Evolutionary conservation across 2,797 vertebrate species (phyloP).

Genomic region (Garrulus glandarius): DNA sequence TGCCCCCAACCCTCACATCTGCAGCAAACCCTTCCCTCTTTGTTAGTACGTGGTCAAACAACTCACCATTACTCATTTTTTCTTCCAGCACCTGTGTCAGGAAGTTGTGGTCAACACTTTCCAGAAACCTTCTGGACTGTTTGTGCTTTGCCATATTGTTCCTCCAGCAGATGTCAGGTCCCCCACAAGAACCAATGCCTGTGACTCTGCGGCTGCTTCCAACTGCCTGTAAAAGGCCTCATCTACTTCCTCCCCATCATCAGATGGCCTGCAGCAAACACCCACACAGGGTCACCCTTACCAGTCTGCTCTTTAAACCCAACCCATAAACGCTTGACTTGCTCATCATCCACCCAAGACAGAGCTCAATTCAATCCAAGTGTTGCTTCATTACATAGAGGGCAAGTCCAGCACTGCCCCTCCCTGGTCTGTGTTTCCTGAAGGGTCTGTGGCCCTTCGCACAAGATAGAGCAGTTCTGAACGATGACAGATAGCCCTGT

Average conservation of each 20-base stretch:
- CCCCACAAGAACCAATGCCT: not conserved
- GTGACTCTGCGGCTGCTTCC: not conserved
- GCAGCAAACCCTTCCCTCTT: not conserved
- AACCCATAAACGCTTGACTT: not conserved
- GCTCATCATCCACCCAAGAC: not conserved
- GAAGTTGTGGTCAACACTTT: not conserved
- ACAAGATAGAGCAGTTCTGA: not conserved
- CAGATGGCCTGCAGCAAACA: not conserved
- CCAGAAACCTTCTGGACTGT: not conserved
- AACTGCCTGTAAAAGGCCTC: not conserved
- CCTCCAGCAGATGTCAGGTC: not conserved
- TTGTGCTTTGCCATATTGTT: not conserved
- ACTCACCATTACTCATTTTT: not conserved
- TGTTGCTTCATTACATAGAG: rapidly evolving
- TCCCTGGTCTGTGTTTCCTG: not conserved
- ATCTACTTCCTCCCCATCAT: not conserved
- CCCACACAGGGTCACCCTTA: not conserved
- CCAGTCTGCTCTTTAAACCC: not conserved
- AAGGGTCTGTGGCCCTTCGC: not conserved
- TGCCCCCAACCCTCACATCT: not conserved
- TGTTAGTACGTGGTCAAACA: not conserved
- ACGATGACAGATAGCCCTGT: not conserved
- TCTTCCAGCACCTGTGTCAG: not conserved
- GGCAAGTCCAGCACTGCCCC: not conserved
- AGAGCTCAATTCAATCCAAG: not conserved